These are phyloP conservation scores for Piliocolobus tephrosceles DNA, from an alignment of 2,113 vertebrate genomes.

Conservation along the genomic window DNA sequence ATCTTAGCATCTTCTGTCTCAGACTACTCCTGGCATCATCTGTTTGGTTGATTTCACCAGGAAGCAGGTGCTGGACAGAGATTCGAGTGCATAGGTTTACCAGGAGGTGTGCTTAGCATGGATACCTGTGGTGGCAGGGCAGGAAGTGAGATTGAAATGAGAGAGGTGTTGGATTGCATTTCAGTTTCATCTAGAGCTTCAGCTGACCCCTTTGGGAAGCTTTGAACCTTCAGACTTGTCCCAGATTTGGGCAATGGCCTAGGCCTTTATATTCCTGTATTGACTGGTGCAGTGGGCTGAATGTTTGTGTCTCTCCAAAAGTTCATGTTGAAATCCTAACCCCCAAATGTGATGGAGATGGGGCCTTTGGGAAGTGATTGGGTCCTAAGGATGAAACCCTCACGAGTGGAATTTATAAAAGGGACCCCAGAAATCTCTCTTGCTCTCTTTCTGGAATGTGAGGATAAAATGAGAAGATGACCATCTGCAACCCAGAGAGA, in stretches of 20 bases:
- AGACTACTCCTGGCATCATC: not conserved
- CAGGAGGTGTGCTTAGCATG: not conserved
- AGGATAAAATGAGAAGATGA: not conserved
- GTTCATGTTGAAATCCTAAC: not conserved
- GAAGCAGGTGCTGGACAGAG: not conserved
- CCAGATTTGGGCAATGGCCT: not conserved
- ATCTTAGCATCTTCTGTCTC: not conserved
- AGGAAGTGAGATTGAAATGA: not conserved
- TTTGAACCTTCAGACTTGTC: not conserved
- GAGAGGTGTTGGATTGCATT: not conserved
- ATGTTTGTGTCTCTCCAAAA: not conserved
- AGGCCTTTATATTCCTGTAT: not conserved
- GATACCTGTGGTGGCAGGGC: not conserved
- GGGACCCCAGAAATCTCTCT: not conserved
- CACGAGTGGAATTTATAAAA: not conserved
- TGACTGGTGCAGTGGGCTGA: not conserved
- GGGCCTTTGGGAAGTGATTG: not conserved
- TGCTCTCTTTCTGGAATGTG: not conserved
- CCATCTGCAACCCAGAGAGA: not conserved
- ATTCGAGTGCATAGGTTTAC: not conserved
- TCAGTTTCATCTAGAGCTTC: not conserved
- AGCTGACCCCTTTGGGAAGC: not conserved
- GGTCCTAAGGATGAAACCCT: not conserved
- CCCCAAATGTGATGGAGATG: not conserved
- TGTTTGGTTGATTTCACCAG: not conserved